Evolutionary conservation across 2,888 invertebrate genomes (phyloP), one percentile per base, ranked within the genome.

Genomic region (Tricholauxania praeusta): DNA sequence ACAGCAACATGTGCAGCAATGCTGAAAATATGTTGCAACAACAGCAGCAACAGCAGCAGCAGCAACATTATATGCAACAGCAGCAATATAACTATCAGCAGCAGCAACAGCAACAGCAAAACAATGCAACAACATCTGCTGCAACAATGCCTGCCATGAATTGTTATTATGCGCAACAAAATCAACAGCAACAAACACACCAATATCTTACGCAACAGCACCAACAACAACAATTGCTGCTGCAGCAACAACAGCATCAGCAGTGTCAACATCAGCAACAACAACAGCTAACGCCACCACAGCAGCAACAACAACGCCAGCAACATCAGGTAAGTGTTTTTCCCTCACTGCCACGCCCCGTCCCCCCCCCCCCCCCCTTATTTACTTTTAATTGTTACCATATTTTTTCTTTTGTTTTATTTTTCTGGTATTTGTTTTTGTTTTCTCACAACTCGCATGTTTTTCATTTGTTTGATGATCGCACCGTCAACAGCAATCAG

Each of bases 131-230:
- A 51, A 12, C 49, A 62, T 52, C 69, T 32, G 32, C 73, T 39
- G 32, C 67, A 69, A 60, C 68, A 51, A 63, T 72, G 47, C 59
- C 74, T 17, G 57, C 74, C 22, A 71, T 72, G 71, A 77, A 73
- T 74, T 75, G 75, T 51, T 77, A 75, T 53, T 79, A 77, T 63
- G 32, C 75, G 53, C 76, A 72, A 75, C 79, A 78, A 75, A 78
- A 72, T 8, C 73, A 72, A 12, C 55, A 62, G 59, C 74, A 70
- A 14, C 77, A 75, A 59, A 57, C 53, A 62, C 71, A 74, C 57
- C 73, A 72, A 48, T 74, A 76, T 60, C 74, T 67, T 51, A 71
- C 70, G 32, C 55, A 71, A 6, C 70, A 71, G 57, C 57, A 62
- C 8, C 62, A 71, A 67, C 55, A 63, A 47, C 76, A 75, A 39